phyloP scores from a whole-genome alignment of 2,888 invertebrate species.

The Rhingia campestris region DNA sequence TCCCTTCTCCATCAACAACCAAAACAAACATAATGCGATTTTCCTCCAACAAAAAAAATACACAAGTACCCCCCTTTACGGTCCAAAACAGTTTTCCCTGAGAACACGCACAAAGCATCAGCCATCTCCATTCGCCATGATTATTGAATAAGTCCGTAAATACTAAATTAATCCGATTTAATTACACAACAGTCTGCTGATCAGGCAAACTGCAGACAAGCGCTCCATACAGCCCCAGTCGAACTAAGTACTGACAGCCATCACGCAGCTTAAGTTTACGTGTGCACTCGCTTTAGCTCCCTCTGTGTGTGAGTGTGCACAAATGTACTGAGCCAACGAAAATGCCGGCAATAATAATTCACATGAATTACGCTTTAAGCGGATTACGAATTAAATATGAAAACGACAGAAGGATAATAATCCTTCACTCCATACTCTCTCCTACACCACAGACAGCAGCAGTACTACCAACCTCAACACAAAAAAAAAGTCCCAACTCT shows the following conservation, averaged over 20 bases:
- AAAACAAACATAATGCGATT: conserved; percentile 31
- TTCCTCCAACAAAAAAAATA: not conserved
- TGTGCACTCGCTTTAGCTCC: not conserved
- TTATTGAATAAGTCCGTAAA: conserved; percentile 71
- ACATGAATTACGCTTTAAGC: conserved; percentile 73
- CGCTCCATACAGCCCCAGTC: conserved; percentile 13
- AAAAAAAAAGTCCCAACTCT: conserved; percentile 30
- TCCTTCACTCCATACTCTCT: conserved; percentile 24
- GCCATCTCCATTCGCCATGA: conserved; percentile 49
- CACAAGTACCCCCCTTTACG: not conserved
- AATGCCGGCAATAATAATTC: conserved; percentile 74
- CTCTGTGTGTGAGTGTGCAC: conserved; percentile 16
- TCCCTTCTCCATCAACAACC: not conserved
- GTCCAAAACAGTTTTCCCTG: not conserved
- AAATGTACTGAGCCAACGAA: conserved; percentile 66
- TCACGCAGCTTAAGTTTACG: conserved; percentile 32
- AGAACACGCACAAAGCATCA: conserved; percentile 13
- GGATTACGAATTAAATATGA: conserved; percentile 74
- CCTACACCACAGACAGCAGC: not conserved
- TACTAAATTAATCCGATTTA: conserved; percentile 74
- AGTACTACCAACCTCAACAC: not conserved
- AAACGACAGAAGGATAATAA: conserved; percentile 65
- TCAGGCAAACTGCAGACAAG: conserved; percentile 51
- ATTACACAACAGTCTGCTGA: conserved; percentile 73
- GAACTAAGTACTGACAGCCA: conserved; percentile 41